Conservation (phyloP, 2,113 vertebrate species). For the Heptranchias perlo region DNA sequence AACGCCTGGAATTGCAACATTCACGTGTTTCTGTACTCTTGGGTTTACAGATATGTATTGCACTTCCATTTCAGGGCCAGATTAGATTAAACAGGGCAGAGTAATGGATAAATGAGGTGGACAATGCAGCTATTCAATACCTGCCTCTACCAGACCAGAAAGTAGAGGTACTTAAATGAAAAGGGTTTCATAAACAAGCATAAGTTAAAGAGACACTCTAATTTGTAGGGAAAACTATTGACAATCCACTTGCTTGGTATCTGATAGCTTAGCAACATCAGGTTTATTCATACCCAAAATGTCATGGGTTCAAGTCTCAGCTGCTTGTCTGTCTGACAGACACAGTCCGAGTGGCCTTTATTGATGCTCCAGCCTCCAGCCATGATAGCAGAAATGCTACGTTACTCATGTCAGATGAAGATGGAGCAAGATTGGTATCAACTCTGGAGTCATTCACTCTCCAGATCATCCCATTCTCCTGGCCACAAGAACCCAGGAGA, state of each 20-base stretch:
- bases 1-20: not conserved
- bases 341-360: not conserved
- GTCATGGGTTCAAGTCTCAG: not conserved
- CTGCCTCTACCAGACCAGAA: not conserved
- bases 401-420: not conserved
- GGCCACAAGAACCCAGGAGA: not conserved
- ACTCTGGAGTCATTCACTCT: not conserved
- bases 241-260: not conserved
- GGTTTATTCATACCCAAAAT: not conserved
- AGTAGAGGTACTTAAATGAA: not conserved
- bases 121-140: not conserved
- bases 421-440: too few relatives aligned
- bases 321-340: too few relatives aligned
- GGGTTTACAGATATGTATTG: not conserved
- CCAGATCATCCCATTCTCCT: not conserved
- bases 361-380: not conserved
- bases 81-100: not conserved
- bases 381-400: not conserved
- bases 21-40: not conserved
- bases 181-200: not conserved
- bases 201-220: not conserved
- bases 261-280: not conserved
- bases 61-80: not conserved
- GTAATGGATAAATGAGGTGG: not conserved
- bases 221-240: not conserved